These are phyloP conservation scores for Luehdorfia chinensis DNA, from an alignment of 1,140 invertebrate genomes.

Conservation along the genomic window DNA sequence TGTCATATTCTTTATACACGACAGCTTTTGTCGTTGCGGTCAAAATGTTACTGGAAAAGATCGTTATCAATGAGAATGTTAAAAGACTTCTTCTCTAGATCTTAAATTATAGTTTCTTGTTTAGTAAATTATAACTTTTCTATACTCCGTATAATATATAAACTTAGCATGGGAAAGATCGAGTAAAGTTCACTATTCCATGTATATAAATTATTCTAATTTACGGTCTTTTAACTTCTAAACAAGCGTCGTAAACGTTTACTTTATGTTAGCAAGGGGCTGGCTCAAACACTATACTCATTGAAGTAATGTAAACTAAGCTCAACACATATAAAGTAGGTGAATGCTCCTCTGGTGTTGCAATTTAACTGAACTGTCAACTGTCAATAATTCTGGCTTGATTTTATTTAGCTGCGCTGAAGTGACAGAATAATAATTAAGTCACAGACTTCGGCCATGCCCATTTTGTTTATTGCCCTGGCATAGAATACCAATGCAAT, in stretches of 20 bases:
- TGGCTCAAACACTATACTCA: background rate
- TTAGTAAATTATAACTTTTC: too few relatives aligned
- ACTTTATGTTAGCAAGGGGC: slow-evolving; percentile 12
- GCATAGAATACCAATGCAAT: slow-evolving; percentile 41
- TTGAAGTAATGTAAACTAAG: slow-evolving; percentile 12
- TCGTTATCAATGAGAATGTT: too few relatives aligned
- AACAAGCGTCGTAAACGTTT: slow-evolving; percentile 12
- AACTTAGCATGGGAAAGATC: background rate
- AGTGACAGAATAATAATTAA: slow-evolving; percentile 54
- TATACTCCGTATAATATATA: too few relatives aligned
- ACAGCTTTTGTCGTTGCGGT: too few relatives aligned
- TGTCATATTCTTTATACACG: too few relatives aligned
- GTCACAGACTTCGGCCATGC: slow-evolving; percentile 35
- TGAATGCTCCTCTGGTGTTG: slow-evolving; percentile 10
- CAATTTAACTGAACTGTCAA: slow-evolving; percentile 31
- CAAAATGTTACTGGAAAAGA: too few relatives aligned
- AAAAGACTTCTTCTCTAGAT: too few relatives aligned
- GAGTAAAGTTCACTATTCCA: slow-evolving; percentile 13
- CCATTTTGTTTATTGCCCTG: slow-evolving; percentile 48
- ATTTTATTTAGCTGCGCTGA: slow-evolving; percentile 36
- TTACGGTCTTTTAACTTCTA: slow-evolving; percentile 11
- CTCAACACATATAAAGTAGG: slow-evolving; percentile 14
- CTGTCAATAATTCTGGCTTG: slow-evolving; percentile 40
- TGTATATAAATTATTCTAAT: slow-evolving; percentile 8
- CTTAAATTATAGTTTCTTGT: too few relatives aligned